Percentiles rank a stretch among this genome's conserved stretches.
Evolutionary conservation across 2,888 invertebrate genomes (phyloP).

Genomic region (Tetanocera ferruginea): DNA sequence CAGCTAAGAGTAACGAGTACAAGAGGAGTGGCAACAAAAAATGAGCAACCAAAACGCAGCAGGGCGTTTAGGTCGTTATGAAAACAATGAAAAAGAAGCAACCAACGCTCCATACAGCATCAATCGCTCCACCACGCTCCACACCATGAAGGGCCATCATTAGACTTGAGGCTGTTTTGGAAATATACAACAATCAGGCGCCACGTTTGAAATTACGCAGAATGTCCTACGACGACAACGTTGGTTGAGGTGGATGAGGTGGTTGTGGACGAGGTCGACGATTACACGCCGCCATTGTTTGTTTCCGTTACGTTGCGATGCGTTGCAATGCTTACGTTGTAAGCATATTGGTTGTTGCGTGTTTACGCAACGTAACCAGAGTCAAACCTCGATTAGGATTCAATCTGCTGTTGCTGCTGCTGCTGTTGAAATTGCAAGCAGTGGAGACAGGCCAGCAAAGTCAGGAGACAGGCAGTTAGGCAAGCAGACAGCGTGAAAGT

Average conservation of each 20-base stretch:
- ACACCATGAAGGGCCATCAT: constrained; percentile 11
- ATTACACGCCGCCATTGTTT: background rate
- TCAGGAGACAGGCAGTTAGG: background rate
- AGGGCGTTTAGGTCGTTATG: constrained; percentile 40
- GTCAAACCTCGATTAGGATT: constrained; percentile 68
- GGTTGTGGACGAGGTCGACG: constrained; percentile 27
- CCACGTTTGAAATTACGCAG: constrained; percentile 27
- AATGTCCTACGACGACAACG: constrained; percentile 30
- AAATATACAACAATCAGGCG: constrained; percentile 45
- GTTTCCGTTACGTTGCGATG: constrained; percentile 20
- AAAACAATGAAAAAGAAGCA: constrained; percentile 21
- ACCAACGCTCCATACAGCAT: constrained; percentile 31
- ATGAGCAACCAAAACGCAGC: constrained; percentile 37
- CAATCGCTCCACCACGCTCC: constrained; percentile 3
- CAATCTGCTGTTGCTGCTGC: constrained; percentile 58
- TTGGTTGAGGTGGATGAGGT: constrained; percentile 8
- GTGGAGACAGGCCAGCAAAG: background rate
- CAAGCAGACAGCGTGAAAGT: background rate
- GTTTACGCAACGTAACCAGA: constrained; percentile 68
- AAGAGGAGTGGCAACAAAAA: background rate
- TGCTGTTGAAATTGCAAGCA: constrained; percentile 1
- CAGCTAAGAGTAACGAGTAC: background rate
- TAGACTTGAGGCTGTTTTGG: constrained; percentile 46
- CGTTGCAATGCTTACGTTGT: constrained; percentile 23
- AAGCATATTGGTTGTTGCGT: constrained; percentile 59